Evolutionary conservation across 2,113 vertebrate species (phyloP).

Genomic region (Corythornis vintsioides): DNA sequence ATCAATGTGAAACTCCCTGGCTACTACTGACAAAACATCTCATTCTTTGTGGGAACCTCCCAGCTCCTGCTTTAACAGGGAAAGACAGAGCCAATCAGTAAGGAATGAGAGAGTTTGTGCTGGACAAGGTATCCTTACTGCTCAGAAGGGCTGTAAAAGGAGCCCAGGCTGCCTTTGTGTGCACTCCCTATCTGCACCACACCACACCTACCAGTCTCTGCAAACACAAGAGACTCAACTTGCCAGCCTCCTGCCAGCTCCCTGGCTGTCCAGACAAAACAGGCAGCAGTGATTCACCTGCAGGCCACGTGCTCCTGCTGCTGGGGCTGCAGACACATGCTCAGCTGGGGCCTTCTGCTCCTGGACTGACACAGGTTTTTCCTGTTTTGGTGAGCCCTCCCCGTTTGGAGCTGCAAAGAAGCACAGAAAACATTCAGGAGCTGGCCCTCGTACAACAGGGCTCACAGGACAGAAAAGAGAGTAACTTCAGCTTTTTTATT

Average conservation of each 20-base stretch:
- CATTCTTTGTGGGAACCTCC: not conserved
- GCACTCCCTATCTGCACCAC: not conserved
- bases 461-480: not conserved
- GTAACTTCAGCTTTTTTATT: not conserved
- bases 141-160: not conserved
- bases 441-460: not conserved
- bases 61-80: not conserved
- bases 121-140: not conserved
- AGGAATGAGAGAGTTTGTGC: not conserved
- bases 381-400: not conserved
- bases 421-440: not conserved
- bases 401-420: slow-evolving; percentile 26
- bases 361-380: slow-evolving; percentile 31
- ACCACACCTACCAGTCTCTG: not conserved
- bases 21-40: not conserved
- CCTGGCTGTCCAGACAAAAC: not conserved
- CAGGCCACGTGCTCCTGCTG: not conserved
- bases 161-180: not conserved
- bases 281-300: slow-evolving; percentile 56
- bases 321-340: not conserved
- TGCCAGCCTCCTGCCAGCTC: not conserved
- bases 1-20: not conserved
- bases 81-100: not conserved
- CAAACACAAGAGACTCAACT: not conserved
- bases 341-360: not conserved